Conservation (phyloP, 1,140 invertebrate species). For the Drosophila bipectinata region DNA sequence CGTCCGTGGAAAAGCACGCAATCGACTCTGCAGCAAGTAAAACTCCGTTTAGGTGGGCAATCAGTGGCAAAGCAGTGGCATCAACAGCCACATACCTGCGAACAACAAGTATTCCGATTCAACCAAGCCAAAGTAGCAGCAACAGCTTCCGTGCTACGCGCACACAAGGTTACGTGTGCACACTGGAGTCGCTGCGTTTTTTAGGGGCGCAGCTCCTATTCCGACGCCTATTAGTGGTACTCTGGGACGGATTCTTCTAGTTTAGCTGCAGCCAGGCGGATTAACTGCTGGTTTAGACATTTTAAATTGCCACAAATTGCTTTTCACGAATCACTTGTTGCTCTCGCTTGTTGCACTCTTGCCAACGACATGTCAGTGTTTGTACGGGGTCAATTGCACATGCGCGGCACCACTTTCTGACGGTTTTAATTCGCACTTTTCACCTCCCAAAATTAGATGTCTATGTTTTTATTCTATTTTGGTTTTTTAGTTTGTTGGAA, state of each 20-base stretch:
- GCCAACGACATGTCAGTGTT: conserved; percentile 56
- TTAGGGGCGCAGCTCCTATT: neutral
- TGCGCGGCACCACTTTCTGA: conserved; percentile 11
- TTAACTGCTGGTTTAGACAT: conserved; percentile 25
- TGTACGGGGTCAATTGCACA: conserved; percentile 57
- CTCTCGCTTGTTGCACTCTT: conserved; percentile 60
- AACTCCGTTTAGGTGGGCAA: conserved; percentile 13
- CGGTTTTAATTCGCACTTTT: conserved; percentile 5
- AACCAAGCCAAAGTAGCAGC: conserved; percentile 42
- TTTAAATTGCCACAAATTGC: conserved; percentile 36
- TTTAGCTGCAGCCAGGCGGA: conserved; percentile 38
- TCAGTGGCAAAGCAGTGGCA: conserved; percentile 10
- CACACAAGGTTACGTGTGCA: conserved; percentile 83
- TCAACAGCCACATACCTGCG: conserved; percentile 41
- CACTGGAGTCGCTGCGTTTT: conserved; percentile 17
- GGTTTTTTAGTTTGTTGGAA: conserved; percentile 3
- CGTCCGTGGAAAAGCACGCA: conserved; percentile 35
- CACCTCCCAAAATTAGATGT: neutral
- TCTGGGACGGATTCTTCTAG: conserved; percentile 1
- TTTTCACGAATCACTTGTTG: conserved; percentile 61
- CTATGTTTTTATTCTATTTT: conserved; percentile 1
- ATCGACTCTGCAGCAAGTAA: conserved; percentile 22
- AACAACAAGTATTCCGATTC: conserved; percentile 35
- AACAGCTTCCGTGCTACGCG: conserved; percentile 81
- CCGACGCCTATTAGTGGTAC: neutral